phyloP scores from a whole-genome alignment of 2,888 invertebrate genomes.

The Agrenia bidenticulata region DNA sequence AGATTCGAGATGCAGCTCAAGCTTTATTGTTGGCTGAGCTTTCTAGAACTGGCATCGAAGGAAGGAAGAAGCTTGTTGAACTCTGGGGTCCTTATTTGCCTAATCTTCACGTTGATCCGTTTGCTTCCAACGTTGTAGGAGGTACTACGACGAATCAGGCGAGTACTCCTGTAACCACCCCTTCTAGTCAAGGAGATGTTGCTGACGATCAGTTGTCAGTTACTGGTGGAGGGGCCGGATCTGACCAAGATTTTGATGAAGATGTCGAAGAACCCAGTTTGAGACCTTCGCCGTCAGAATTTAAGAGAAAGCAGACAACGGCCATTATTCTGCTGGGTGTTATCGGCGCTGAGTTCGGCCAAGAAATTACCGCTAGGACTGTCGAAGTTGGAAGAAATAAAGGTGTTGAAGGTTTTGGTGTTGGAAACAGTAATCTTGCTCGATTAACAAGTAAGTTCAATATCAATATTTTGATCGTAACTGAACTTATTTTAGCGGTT shows the following conservation, averaged over 20 bases:
- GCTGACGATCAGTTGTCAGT: slow-evolving; percentile 42
- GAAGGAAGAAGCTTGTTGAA: slow-evolving; percentile 88
- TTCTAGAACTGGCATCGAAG: slow-evolving; percentile 81
- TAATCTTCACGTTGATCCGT: slow-evolving; percentile 62
- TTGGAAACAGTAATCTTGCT: slow-evolving; percentile 84
- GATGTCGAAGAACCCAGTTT: slow-evolving; percentile 48
- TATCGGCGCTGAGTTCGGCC: slow-evolving; percentile 97
- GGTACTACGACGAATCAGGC: slow-evolving; percentile 15
- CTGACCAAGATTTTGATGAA: slow-evolving; percentile 53
- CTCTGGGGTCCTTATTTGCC: slow-evolving; percentile 96
- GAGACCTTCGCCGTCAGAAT: slow-evolving; percentile 60
- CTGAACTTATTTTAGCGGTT: neutral
- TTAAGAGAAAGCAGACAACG: slow-evolving; percentile 92
- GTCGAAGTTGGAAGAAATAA: slow-evolving; percentile 60
- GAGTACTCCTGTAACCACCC: slow-evolving; percentile 43
- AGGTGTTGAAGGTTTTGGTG: slow-evolving; percentile 80
- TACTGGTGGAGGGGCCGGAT: slow-evolving; percentile 33
- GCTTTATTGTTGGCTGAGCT: slow-evolving; percentile 92
- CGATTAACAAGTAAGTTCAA: slow-evolving; percentile 74
- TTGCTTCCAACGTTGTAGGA: slow-evolving; percentile 43
- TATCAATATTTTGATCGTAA: slow-evolving; percentile 3
- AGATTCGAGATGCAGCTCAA: slow-evolving; percentile 93
- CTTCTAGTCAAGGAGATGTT: slow-evolving; percentile 42
- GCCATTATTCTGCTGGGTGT: slow-evolving; percentile 95
- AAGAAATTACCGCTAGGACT: slow-evolving; percentile 68